Conservation (phyloP, 2,888 invertebrate genomes). For the Vannuccia rotundouncinata region DNA sequence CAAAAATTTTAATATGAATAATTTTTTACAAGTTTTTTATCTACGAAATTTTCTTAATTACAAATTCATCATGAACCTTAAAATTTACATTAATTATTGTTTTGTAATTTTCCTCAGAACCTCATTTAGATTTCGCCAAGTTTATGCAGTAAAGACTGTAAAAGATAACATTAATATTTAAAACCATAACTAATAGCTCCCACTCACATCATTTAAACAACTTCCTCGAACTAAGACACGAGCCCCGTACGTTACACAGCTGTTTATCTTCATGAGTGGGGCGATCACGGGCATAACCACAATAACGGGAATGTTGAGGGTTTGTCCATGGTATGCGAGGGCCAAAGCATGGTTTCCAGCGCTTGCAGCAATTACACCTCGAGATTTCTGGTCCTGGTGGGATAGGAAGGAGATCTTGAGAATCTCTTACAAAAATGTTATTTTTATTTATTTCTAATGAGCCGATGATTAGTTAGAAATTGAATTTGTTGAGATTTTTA, state of each 20-base stretch:
- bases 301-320: slow-evolving; percentile 61
- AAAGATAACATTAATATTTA: no score
- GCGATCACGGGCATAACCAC: slow-evolving; percentile 93
- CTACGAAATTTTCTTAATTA: background rate
- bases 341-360: slow-evolving; percentile 87
- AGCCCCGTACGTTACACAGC: slow-evolving; percentile 76
- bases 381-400: slow-evolving; percentile 42
- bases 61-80: no score
- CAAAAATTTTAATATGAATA: background rate
- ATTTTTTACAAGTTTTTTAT: background rate
- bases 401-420: no score
- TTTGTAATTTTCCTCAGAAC: no score
- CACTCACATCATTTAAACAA: slow-evolving; percentile 67
- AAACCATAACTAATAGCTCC: slow-evolving; percentile 15
- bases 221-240: slow-evolving; percentile 73
- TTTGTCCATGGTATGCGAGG: slow-evolving; percentile 70
- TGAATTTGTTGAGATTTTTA: no score
- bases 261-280: slow-evolving; percentile 88
- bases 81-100: no score
- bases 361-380: slow-evolving; percentile 83
- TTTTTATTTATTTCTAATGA: no score
- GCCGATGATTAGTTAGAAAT: no score
- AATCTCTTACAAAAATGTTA: no score
- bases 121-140: no score
- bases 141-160: no score